Base-by-base conservation (phyloP, 2,888 invertebrate species). In the Drosophila longiperda region DNA sequence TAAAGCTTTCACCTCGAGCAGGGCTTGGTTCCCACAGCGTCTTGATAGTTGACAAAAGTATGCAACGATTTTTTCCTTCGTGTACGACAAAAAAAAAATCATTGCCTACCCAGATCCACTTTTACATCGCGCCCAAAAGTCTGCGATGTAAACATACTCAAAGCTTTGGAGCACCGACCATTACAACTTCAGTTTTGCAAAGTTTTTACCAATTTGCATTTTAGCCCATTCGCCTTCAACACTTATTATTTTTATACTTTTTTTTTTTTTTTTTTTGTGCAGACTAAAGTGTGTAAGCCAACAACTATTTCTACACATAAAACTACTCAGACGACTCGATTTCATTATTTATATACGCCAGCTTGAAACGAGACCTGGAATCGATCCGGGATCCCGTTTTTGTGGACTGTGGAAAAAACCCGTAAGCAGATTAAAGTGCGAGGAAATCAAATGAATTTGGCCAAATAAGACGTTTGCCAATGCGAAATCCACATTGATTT, bases 401-500 rank as follows among this genome's bases (percentile, higher is more conserved):
- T 32, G 26, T 40, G 48, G 57, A 58, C 66, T 52, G 58, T 64
- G 75, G 57, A 15, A 63, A 63, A 71, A 69, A 69, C 69, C 65
- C 73, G 29, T 87, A 85, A 85, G 85, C 85, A 84, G 89, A 89
- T 85, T 85, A 85, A 80, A 71, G 66, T 61, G 68, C 55, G 67
- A 60, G 75, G 57, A 78, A 86, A 85, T 78, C 75, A 80, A 86
- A 88, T 83, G 83, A 77, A 74, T 82, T 82, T 52, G 50, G 50
- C 6, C 20, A 20, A 20, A 8, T 45, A 29, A 50, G 58, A 49
- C 20, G 32, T 12, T 40, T 33, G 32, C 50, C 26, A 49, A 54
- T n/a, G n/a, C 69, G 63, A 78, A 80, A 83, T 83, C 71, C 86
- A 78, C 88, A 87, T 87, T 87, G 90, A 89, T 89, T 87, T 89